A percentile compares a stretch with the other conserved stretches of the same genome.
Conservation (phyloP, 2,797 vertebrate species). For the Poecilia wingei region DNA sequence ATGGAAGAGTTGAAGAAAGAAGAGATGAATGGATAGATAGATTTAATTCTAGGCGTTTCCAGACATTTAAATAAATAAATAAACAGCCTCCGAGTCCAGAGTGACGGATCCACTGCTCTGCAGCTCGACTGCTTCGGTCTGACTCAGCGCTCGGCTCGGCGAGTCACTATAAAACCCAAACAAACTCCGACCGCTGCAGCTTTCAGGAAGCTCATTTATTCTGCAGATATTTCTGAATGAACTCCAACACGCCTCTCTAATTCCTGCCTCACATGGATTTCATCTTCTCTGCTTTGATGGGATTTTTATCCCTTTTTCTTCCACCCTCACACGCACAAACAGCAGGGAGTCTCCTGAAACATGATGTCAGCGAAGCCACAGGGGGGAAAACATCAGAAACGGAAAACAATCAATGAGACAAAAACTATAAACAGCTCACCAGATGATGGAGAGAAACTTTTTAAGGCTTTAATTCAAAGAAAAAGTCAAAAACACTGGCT, state of each 20-base stretch:
- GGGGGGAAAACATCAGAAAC: background rate
- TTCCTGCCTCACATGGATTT: background rate
- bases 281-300: slow-evolving; percentile 6
- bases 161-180: background rate
- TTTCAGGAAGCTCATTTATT: background rate
- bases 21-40: background rate
- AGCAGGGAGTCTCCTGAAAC: slow-evolving; percentile 14
- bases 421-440: background rate
- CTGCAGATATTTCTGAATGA: slow-evolving; percentile 9
- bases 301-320: slow-evolving; percentile 5
- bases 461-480: background rate
- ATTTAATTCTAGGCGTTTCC: background rate
- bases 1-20: background rate
- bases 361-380: background rate
- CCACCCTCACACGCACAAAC: background rate
- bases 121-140: background rate
- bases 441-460: background rate
- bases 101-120: background rate
- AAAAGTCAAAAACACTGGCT: background rate
- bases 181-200: background rate
- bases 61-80: background rate
- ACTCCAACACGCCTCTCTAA: background rate
- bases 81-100: background rate
- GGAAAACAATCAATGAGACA: background rate
- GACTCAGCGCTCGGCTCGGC: background rate